Base-by-base conservation (phyloP, 1,140 invertebrate species). In the Drosophila tsacasi region DNA sequence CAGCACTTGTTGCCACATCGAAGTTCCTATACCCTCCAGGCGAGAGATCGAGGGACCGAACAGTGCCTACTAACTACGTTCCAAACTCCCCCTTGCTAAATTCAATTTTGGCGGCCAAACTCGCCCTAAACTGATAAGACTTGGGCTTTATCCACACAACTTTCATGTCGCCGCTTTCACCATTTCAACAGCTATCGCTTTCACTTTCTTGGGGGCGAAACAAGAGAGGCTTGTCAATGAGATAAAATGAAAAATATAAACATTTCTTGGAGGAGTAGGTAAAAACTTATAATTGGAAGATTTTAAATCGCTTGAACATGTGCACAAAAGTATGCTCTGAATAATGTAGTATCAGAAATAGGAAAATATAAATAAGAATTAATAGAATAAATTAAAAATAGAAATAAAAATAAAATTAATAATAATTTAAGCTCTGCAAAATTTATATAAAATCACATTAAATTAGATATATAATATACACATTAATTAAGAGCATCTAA, bases 1-100 rank as follows among this genome's bases (percentile, higher is more conserved):
- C n/a, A 27, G 42, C 68, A 82, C 63, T 52, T 83, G 62, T 72
- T 76, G 74, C 46, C 84, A 87, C 71, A 74, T 68, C 83, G 83
- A 76, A 79, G 46, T 67, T 54, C 40, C 44, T 30, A 83, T 77
- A 81, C 84, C 50, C 83, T 86, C 71, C 68, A 73, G 71, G 71
- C 71, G 27, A 32, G 50, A 52, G 54, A 73, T 73, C 65, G 40
- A 40, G 39, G 40, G 74, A 44, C 58, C 32, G 74, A 47, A 50
- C 32, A 35, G 12, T 46, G 47, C 58, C 65, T 37, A 71, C 37
- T n/a, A 32, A 37, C 40, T 19, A 30, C n/a, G 1, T n/a, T 32
- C 40, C 25, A 42, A 71, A 60, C 46, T 61, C 44, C 54, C 55
- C 47, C 68, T 37, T 49, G 67, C 32, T 58, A 62, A 47, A 58